Base-by-base conservation (phyloP, 2,888 invertebrate genomes). In the Conistra vaccinii region DNA sequence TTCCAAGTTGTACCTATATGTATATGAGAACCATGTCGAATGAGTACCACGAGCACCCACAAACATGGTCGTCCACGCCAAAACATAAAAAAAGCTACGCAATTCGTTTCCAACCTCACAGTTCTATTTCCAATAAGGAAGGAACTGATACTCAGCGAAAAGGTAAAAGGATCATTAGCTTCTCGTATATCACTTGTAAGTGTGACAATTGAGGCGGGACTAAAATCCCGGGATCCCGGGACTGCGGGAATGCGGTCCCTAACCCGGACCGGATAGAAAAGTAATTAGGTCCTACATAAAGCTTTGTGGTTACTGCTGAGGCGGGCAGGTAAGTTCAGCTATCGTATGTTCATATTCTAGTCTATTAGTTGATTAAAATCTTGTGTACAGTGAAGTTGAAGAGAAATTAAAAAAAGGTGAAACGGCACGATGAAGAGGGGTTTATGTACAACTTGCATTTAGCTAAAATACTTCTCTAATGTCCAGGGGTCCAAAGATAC, bases 201-300 rank as follows among this genome's bases (percentile, higher is more conserved):
- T 81, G 85, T 73, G 86, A 86, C 87, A 87, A 85, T 85, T 80
- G 83, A 74, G 82, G 73, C 63, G 71, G 68, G 79, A 71, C 75
- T 58, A 57, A 68, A 81, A 80, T 78, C 78, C 77, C 73, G 71
- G 81, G 71, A 80, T 51, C 78, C 84, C 72, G 66, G 76, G 73
- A 80, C 75, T 80, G 80, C 73, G 73, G 79, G 74, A 76, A 65
- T 68, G 76, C 77, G 76, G 80, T 78, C 53, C 68, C 29, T 32
- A 73, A 73, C 72, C 79, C 78, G 61, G 53, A 73, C 69, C 77
- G 75, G 72, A 80, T 86, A 80, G 88, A 85, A 88, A 90, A 87
- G 88, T 88, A 91, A 91, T 91, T 90, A 91, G 87, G 82, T 86
- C 63, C 69, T 81, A 84, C 88, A 85, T 85, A 87, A 67, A 70